Evolutionary conservation across 2,113 vertebrate species (phyloP), one percentile per base, ranked within the genome.

Genomic region (Bos indicus): DNA sequence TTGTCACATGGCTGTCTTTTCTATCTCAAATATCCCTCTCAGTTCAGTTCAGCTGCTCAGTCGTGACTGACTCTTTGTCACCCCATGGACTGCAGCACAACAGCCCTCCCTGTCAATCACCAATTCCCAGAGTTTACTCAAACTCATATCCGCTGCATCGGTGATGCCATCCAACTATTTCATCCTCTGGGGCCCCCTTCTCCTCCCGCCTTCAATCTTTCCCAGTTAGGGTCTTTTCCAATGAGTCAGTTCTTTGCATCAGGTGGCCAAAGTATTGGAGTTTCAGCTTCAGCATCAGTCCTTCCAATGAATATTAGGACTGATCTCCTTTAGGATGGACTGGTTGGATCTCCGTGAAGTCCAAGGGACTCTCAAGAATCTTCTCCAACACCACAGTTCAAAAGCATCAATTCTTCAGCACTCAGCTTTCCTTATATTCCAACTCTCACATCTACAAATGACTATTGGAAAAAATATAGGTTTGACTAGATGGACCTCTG

Each of bases 351-450:
- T 67, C 33, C 17, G 10, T 67, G 64, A 16, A 19, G 64, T 19
- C 33, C 8, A 67, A n/a, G 16, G 64, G 64, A 67, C 33, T 67
- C 2, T 67, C 16, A 36, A 67, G 62, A 19, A 4, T 67, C 4
- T 67, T 36, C 64, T n/a, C 64, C 33, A 67, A 36, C 8, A 67
- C 64, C 33, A 67, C 64, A 67, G 33, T 67, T 67, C 33, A 67
- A 67, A 67, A 67, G 64, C 64, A 67, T 11, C 8, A 19, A 67
- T 36, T 67, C 16, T 67, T 67, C 2, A 0, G 17, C 0, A 0
- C 64, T 67, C 64, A 10, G 33, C 64, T 67, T 36, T 67, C 64
- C 17, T 36, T 67, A 36, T n/a, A 67, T 17, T 67, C 33, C 33
- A 19, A 21, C 16, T 36, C 16, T 67, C 64, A 67, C 64, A 67